phyloP scores from a whole-genome alignment of 2,888 invertebrate species.

The Drosophila colorata region DNA sequence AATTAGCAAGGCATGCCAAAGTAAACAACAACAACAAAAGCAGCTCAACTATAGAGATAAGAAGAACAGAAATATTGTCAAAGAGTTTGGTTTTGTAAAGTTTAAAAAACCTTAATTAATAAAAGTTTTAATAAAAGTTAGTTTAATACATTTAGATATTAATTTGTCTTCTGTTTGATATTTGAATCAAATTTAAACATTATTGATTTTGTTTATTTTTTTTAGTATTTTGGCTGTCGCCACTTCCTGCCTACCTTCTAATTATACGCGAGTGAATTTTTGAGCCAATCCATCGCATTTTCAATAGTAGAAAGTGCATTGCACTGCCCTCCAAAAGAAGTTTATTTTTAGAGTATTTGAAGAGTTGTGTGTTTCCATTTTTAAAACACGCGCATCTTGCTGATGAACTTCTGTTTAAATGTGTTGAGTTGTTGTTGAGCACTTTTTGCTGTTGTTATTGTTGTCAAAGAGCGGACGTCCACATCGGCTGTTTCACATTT shows the following conservation, averaged over 20 bases:
- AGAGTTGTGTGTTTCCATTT: constrained; percentile 61
- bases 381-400: constrained; percentile 40
- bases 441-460: constrained; percentile 15
- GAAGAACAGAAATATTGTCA: constrained; percentile 7
- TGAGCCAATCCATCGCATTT: too few species aligned
- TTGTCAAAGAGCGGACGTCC: constrained; percentile 25
- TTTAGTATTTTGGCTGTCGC: constrained; percentile 4
- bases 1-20: constrained; percentile 48
- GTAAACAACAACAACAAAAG: constrained; percentile 36
- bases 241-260: constrained; percentile 56
- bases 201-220: background rate
- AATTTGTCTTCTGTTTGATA: too few species aligned
- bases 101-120: too few species aligned
- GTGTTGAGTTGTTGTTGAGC: constrained; percentile 37
- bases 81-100: background rate
- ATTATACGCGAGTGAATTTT: constrained; percentile 50
- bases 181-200: background rate
- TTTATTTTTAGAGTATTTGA: constrained; percentile 55
- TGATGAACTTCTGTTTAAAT: constrained; percentile 45
- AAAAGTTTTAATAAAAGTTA: too few species aligned
- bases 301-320: constrained; percentile 62
- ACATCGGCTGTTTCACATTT: constrained; percentile 30
- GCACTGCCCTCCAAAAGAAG: constrained; percentile 45
- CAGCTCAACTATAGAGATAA: constrained; percentile 49
- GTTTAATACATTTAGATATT: too few species aligned